A percentile compares a stretch with the other conserved stretches of the same genome.
Evolutionary conservation across 2,888 invertebrate species (phyloP).

Genomic region (Rhaphigaster nebulosa): DNA sequence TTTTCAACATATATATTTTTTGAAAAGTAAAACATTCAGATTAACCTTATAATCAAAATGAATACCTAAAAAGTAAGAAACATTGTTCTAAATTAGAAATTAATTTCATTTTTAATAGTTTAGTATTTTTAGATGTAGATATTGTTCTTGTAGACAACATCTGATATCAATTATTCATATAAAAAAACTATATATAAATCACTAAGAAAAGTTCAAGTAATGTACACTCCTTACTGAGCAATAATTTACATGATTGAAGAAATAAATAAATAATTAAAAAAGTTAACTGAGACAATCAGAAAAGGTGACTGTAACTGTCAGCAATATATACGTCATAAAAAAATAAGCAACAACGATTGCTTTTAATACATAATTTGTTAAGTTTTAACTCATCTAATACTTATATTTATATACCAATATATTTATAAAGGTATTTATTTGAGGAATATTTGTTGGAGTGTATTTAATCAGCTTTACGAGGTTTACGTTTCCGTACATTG

Average conservation of each 20-base stretch:
- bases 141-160: neutral
- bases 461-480: constrained; percentile 79
- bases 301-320: neutral
- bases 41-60: neutral
- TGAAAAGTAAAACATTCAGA: neutral
- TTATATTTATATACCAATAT: neutral
- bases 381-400: neutral
- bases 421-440: constrained; percentile 16
- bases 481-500: constrained; percentile 76
- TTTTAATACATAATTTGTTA: constrained; percentile 6
- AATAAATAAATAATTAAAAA: constrained; percentile 12
- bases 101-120: neutral
- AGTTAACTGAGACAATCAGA: neutral
- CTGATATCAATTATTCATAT: neutral
- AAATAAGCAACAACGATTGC: neutral
- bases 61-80: neutral
- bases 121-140: neutral
- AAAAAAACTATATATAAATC: constrained; percentile 3
- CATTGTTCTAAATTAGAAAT: neutral
- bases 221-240: constrained; percentile 5
- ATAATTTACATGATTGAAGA: neutral
- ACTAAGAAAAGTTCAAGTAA: constrained; percentile 5
- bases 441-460: constrained; percentile 34
- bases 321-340: neutral
- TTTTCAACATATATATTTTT: neutral